Conservation (phyloP, 2,888 invertebrate species). For the Subacronicta megacephala region DNA sequence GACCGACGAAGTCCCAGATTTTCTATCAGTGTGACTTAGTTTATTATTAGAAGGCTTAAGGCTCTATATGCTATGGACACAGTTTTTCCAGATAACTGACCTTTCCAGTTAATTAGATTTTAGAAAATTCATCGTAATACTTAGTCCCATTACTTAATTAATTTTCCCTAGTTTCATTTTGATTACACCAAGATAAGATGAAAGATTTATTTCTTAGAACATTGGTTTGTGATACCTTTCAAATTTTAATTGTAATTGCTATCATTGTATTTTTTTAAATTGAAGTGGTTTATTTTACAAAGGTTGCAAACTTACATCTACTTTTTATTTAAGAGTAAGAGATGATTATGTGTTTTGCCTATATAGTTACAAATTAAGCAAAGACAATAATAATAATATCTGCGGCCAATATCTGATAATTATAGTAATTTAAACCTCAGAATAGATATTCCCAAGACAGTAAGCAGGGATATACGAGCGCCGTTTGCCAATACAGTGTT, state of each 20-base stretch:
- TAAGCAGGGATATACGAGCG: slow-evolving; percentile 26
- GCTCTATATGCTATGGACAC: slow-evolving; percentile 6
- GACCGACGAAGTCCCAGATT: not conserved
- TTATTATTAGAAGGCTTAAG: slow-evolving; percentile 16
- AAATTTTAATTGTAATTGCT: not conserved
- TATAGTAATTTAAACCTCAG: not conserved
- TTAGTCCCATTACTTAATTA: slow-evolving; percentile 34
- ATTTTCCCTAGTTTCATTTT: slow-evolving; percentile 31
- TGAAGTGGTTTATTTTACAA: too few species aligned
- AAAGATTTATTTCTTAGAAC: not conserved
- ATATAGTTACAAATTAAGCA: too few species aligned
- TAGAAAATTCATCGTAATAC: slow-evolving; percentile 41
- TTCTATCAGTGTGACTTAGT: slow-evolving; percentile 8
- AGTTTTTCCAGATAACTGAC: slow-evolving; percentile 46
- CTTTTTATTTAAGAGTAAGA: too few species aligned
- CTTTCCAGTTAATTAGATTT: slow-evolving; percentile 51
- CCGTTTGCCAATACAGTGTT: slow-evolving; percentile 49
- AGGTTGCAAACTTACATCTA: too few species aligned
- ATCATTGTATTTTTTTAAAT: too few species aligned
- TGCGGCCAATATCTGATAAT: not conserved
- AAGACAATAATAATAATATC: too few species aligned
- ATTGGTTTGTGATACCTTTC: not conserved
- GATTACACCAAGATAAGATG: slow-evolving; percentile 4
- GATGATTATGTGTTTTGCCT: too few species aligned
- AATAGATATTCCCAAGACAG: slow-evolving; percentile 23